Evolutionary conservation across 2,888 invertebrate species (phyloP).

Genomic region (Cremastinae sp.): DNA sequence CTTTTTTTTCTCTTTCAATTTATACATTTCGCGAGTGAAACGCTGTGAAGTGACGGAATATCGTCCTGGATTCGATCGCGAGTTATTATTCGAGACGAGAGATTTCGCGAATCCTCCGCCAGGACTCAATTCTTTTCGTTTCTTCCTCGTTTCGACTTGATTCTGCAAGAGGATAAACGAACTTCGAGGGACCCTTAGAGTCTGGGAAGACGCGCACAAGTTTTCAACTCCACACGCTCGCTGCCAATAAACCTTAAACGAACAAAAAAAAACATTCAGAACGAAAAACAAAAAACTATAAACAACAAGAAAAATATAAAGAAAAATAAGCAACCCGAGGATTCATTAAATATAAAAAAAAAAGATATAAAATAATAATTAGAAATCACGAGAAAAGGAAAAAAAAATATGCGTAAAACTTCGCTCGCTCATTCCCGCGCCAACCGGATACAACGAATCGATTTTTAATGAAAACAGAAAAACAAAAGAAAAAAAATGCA

Average conservation of each 20-base stretch:
- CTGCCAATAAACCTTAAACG: slow-evolving; percentile 72
- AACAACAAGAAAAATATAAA: slow-evolving; percentile 14
- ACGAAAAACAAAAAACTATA: slow-evolving; percentile 16
- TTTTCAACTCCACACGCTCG: slow-evolving; percentile 77
- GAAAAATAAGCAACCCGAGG: slow-evolving; percentile 34
- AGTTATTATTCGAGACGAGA: neutral
- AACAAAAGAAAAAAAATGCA: slow-evolving; percentile 18
- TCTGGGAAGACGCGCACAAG: slow-evolving; percentile 76
- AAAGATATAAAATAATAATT: slow-evolving; percentile 41
- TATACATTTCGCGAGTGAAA: too few relatives aligned
- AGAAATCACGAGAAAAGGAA: slow-evolving; percentile 31
- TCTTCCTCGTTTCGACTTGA: neutral
- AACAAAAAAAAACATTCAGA: slow-evolving; percentile 20
- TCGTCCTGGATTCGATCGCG: neutral
- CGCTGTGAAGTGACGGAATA: too few relatives aligned
- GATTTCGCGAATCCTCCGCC: neutral
- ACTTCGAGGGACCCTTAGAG: slow-evolving; percentile 65
- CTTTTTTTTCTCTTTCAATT: too few relatives aligned
- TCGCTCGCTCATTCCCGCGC: slow-evolving; percentile 73
- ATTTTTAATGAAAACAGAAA: slow-evolving; percentile 69
- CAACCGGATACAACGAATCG: slow-evolving; percentile 80
- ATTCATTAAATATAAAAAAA: slow-evolving; percentile 56
- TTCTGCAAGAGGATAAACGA: slow-evolving; percentile 42
- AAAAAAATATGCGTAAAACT: slow-evolving; percentile 60
- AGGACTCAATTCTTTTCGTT: slow-evolving; percentile 5